Conservation (phyloP, 2,113 vertebrate genomes). For the Gadus chalcogrammus region DNA sequence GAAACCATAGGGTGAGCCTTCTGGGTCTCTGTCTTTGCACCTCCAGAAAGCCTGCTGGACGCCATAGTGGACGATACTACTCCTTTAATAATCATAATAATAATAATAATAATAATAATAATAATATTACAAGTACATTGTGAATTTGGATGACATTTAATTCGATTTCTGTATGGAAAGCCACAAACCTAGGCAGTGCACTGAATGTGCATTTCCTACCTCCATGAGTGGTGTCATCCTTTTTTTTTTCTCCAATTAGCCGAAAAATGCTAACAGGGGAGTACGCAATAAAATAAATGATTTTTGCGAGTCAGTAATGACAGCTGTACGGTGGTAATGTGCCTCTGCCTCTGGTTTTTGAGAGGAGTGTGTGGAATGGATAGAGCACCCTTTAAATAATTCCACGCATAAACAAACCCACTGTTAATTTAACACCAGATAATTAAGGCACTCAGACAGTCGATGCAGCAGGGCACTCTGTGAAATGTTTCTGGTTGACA, state of each 20-base stretch:
- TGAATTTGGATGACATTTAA: too few relatives aligned
- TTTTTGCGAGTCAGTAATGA: constrained; percentile 40
- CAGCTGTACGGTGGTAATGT: constrained; percentile 19
- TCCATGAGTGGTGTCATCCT: constrained; percentile 6
- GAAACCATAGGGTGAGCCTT: background rate
- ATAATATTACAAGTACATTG: too few relatives aligned
- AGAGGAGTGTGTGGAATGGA: too few relatives aligned
- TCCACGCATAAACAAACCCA: too few relatives aligned
- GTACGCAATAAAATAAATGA: constrained; percentile 27
- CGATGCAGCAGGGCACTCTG: constrained; percentile 44
- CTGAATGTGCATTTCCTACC: background rate
- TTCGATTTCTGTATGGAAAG: background rate
- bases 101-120: too few relatives aligned
- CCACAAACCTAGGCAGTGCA: background rate
- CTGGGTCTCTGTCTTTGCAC: too few relatives aligned
- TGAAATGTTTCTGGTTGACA: constrained; percentile 61
- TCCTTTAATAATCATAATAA: too few relatives aligned
- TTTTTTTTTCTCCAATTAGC: constrained; percentile 25
- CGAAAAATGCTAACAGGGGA: constrained; percentile 25
- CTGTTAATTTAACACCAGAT: constrained; percentile 50
- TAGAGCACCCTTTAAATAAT: too few relatives aligned
- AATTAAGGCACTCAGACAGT: constrained; percentile 55
- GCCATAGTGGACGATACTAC: too few relatives aligned
- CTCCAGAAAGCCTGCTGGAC: too few relatives aligned
- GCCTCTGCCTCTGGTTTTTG: constrained; percentile 31